Percentiles rank a stretch among this genome's conserved stretches.
phyloP scores from a whole-genome alignment of 2,888 invertebrate species.

The Drosophila melanosoma region DNA sequence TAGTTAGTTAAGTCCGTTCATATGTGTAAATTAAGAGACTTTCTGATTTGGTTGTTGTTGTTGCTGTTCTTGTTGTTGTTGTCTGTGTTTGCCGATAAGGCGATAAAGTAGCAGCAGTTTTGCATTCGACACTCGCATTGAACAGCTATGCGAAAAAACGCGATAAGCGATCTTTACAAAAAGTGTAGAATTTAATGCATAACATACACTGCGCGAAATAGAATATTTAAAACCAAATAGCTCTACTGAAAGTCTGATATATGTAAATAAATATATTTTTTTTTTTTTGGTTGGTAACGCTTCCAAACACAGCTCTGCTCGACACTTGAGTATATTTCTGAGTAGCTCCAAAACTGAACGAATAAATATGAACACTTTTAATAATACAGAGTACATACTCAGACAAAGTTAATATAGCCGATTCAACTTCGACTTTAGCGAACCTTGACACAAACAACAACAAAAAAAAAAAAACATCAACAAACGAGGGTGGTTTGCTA shows the following conservation, averaged over 20 bases:
- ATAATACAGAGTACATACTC: neutral
- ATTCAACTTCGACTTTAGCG: neutral
- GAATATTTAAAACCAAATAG: neutral
- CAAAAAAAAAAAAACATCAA: neutral
- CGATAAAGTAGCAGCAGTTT: conserved; percentile 50
- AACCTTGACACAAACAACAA: conserved; percentile 13
- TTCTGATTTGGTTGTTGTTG: conserved; percentile 8
- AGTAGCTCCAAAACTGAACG: neutral
- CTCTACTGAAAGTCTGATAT: neutral
- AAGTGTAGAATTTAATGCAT: neutral
- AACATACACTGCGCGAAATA: neutral
- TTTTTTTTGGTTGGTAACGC: neutral
- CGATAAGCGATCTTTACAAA: neutral
- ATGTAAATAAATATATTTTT: neutral
- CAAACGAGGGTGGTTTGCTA: neutral
- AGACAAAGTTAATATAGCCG: neutral
- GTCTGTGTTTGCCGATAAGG: conserved; percentile 47
- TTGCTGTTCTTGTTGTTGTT: conserved; percentile 7
- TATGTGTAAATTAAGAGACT: neutral
- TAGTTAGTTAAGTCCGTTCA: neutral
- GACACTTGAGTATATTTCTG: neutral
- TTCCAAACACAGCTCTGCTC: neutral
- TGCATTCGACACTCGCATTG: conserved; percentile 59
- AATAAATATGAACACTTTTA: neutral
- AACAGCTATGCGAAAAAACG: neutral